Base-by-base conservation (phyloP, 2,888 invertebrate species). In the Strigamia maritima region DNA sequence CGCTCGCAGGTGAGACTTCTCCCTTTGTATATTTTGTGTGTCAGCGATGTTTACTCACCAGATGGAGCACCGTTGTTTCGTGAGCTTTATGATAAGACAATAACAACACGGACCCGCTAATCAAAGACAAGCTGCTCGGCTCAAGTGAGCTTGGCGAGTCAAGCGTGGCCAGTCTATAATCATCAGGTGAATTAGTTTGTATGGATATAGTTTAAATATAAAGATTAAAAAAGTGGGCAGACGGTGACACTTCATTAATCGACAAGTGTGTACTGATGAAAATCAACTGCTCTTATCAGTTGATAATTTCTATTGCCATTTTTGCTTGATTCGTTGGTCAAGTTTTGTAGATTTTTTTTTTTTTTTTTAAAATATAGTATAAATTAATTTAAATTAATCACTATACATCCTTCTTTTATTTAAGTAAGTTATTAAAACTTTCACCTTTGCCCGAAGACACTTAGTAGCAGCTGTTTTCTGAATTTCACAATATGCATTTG, bases 11-110 rank as follows among this genome's bases (percentile, higher is more conserved):
- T 60, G 60, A 60, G 60, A 60, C 60, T 22, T 60, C 60, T 60
- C 22, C 60, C 60, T 60, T 60, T 60, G 60, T 60, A 60, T 60
- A 60, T 60, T 60, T 60, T 60, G 60, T 60, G 60, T 60, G 60
- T 60, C 60, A 60, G 60, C 60, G 60, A 60, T 60, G 60, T 60
- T 60, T 60, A 24, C 60, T 60, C 60, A 60, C 60, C 60, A 60
- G 60, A 60, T 60, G 60, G 60, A 60, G 60, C 60, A 60, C 60
- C 60, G 60, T 60, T 60, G 60, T 60, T 60, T 60, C 60, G 60
- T 60, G 60, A 60, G 60, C 60, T 60, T 60, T 60, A 60, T 60
- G 60, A 60, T 60, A 60, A 60, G 60, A 60, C 60, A 60, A 60
- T 60, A 60, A 60, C 60, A 60, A 60, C 60, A 60, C 24, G 60